Evolutionary conservation across 1,140 invertebrate genomes (phyloP).

Genomic region (Pseudobourletiella spinata): DNA sequence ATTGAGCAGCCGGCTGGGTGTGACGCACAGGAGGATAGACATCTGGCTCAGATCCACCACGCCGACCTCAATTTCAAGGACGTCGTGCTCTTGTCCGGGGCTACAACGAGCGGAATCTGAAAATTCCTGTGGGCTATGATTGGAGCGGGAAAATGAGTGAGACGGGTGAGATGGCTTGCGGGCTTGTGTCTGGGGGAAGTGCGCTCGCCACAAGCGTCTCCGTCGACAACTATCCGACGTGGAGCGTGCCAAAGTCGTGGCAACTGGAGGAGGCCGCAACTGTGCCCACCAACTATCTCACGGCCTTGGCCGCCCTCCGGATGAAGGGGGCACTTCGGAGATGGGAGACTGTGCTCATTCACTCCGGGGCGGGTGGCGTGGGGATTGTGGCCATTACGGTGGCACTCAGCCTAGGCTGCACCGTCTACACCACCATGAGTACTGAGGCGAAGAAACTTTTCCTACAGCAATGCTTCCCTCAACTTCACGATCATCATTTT

Average conservation of each 20-base stretch:
- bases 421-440: slow-evolving; percentile 61
- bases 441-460: slow-evolving; percentile 59
- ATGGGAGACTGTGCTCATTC: slow-evolving; percentile 81
- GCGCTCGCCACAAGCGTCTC: slow-evolving; percentile 65
- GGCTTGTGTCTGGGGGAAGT: background rate
- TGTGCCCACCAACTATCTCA: slow-evolving; percentile 86
- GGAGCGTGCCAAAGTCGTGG: slow-evolving; percentile 84
- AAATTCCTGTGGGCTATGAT: background rate
- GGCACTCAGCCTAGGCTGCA: slow-evolving; percentile 54
- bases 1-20: no score
- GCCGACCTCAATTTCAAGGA: slow-evolving; percentile 16
- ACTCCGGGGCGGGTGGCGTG: slow-evolving; percentile 82
- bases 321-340: slow-evolving; percentile 71
- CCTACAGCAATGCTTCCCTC: slow-evolving; percentile 55
- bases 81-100: slow-evolving; percentile 40
- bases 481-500: slow-evolving; percentile 55
- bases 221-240: slow-evolving; percentile 73
- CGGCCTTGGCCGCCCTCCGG: slow-evolving; percentile 78
- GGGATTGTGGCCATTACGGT: slow-evolving; percentile 69
- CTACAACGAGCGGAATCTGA: background rate
- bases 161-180: background rate
- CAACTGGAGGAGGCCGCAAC: slow-evolving; percentile 83
- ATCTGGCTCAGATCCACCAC: no score
- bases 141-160: background rate
- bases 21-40: no score